phyloP scores from a whole-genome alignment of 1,140 invertebrate genomes.

The Zaprionus nigranus region DNA sequence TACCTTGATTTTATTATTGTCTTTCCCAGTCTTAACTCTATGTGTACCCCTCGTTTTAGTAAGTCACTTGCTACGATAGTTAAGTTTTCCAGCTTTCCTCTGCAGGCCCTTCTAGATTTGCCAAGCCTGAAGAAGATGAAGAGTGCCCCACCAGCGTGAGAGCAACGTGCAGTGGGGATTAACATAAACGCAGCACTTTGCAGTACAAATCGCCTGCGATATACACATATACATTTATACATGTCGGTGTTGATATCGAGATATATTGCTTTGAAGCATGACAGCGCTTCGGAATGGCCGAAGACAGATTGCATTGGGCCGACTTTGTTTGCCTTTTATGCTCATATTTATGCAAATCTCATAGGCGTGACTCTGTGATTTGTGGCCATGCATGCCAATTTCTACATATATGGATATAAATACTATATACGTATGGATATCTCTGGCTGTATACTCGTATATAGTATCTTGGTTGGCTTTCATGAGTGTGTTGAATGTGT shows the following conservation, averaged over 20 bases:
- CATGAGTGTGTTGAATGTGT: conserved; percentile 29
- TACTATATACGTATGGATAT: conserved; percentile 18
- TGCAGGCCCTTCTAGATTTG: too few species aligned
- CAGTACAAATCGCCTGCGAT: neutral
- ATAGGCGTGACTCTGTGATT: conserved; percentile 67
- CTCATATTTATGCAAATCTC: conserved; percentile 65
- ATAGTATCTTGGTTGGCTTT: conserved; percentile 29
- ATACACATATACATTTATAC: neutral
- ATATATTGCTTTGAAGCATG: conserved; percentile 14
- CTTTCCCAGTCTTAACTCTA: too few species aligned
- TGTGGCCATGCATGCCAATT: conserved; percentile 31
- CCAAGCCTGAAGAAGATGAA: neutral
- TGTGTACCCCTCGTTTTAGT: too few species aligned
- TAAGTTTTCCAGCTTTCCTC: too few species aligned
- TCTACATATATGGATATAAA: conserved; percentile 18
- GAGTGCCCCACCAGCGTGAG: neutral
- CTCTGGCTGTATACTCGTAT: neutral
- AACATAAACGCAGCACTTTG: conserved; percentile 18
- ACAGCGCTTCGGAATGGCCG: neutral
- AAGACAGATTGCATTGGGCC: conserved; percentile 18
- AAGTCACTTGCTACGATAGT: too few species aligned
- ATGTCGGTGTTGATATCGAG: neutral
- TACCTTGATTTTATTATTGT: too few species aligned
- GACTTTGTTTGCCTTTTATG: conserved; percentile 22
- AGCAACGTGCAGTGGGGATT: neutral